Percentiles rank a stretch among this genome's conserved stretches.
These are phyloP conservation scores for Eurypyga helias DNA, from an alignment of 2,113 vertebrate species.

Conservation along the genomic window DNA sequence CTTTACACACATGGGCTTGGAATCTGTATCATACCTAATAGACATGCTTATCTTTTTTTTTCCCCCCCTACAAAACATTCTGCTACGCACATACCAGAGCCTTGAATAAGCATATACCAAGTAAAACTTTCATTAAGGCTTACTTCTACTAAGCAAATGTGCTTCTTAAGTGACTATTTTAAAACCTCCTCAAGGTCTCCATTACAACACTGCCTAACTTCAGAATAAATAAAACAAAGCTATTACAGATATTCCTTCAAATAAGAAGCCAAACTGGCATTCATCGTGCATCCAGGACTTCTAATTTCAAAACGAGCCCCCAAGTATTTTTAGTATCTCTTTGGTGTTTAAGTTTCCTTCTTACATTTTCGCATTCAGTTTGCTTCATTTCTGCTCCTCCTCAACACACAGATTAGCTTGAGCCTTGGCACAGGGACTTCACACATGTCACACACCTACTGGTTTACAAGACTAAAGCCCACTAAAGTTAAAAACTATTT, in stretches of 20 bases:
- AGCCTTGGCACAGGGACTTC: background rate
- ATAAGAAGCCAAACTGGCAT: background rate
- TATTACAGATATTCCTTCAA: background rate
- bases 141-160: background rate
- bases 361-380: background rate
- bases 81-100: background rate
- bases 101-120: background rate
- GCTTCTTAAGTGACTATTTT: background rate
- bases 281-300: background rate
- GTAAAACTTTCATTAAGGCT: background rate
- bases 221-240: background rate
- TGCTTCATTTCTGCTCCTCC: background rate
- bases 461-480: background rate
- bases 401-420: background rate
- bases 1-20: background rate
- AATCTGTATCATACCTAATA: background rate
- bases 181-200: background rate
- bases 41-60: background rate
- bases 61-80: background rate
- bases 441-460: rapidly evolving
- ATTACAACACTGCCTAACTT: background rate
- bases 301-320: background rate
- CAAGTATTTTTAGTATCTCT: background rate
- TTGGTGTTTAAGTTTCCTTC: background rate
- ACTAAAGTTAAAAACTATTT: background rate